phyloP scores from a whole-genome alignment of 2,888 invertebrate genomes.

The Prenolepis imparis region DNA sequence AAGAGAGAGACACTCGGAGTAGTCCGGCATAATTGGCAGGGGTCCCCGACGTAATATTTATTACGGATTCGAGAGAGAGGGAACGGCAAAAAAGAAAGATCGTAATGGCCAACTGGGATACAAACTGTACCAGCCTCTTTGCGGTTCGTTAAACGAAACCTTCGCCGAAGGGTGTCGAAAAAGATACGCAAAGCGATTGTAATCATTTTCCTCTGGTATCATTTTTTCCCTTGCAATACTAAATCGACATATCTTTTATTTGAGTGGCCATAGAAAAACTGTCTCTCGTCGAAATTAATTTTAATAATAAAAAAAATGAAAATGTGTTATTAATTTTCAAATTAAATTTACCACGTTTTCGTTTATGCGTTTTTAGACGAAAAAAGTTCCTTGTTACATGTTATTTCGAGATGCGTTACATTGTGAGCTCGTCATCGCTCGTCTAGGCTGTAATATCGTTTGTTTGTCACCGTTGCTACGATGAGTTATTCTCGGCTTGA shows the following conservation, averaged over 20 bases:
- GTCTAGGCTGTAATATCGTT: neutral
- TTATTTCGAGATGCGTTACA: neutral
- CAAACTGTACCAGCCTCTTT: slow-evolving; percentile 83
- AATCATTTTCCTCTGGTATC: neutral
- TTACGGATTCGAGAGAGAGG: slow-evolving; percentile 75
- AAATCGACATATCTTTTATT: neutral
- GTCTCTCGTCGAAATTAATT: neutral
- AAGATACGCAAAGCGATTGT: slow-evolving; percentile 19
- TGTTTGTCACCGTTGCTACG: slow-evolving; percentile 41
- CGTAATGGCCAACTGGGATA: slow-evolving; percentile 83
- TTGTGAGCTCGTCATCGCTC: slow-evolving; percentile 5
- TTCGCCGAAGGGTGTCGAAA: slow-evolving; percentile 10
- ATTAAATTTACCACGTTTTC: neutral
- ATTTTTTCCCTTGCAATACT: neutral
- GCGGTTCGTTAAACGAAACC: slow-evolving; percentile 84
- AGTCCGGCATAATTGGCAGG: slow-evolving; percentile 83
- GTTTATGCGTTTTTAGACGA: neutral
- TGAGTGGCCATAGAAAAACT: too few species aligned
- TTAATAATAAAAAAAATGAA: neutral
- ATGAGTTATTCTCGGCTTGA: slow-evolving; percentile 34
- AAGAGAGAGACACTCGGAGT: slow-evolving; percentile 22
- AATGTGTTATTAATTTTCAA: neutral
- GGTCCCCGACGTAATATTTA: slow-evolving; percentile 83
- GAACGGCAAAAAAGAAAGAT: slow-evolving; percentile 76
- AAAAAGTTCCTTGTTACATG: neutral